A percentile compares a stretch with the other conserved stretches of the same genome.
Evolutionary conservation across 2,113 vertebrate species (phyloP).

Genomic region (Panthera tigris): DNA sequence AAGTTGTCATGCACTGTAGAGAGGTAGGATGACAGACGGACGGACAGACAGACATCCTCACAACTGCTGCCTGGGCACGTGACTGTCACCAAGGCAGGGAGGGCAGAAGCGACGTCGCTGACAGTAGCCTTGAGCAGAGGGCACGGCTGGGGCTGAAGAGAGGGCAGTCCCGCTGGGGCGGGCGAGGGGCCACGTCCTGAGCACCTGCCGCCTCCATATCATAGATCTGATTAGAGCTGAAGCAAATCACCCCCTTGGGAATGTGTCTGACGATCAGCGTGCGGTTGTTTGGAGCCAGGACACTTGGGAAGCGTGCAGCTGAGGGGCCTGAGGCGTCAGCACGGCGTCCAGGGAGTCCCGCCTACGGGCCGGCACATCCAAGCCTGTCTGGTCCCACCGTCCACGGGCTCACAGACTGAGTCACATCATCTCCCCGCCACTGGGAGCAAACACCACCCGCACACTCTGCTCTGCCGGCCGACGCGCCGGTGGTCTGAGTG

Average conservation of each 20-base stretch:
- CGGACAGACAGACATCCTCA: background rate
- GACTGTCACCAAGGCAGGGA: background rate
- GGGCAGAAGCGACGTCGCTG: background rate
- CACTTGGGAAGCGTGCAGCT: background rate
- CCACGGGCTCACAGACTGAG: background rate
- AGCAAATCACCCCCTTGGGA: background rate
- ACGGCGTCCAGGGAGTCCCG: too few species aligned
- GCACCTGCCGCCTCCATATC: fast-evolving
- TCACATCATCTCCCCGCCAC: background rate
- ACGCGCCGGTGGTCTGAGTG: fast-evolving
- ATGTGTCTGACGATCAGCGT: fast-evolving
- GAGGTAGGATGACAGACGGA: background rate
- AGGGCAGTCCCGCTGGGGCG: background rate
- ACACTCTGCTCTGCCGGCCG: fast-evolving
- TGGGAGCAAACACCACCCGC: fast-evolving
- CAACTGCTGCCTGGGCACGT: too few species aligned
- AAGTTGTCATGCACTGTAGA: background rate
- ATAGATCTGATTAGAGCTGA: background rate
- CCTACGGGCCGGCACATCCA: background rate
- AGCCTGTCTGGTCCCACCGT: background rate
- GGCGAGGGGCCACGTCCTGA: background rate
- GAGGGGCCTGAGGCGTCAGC: background rate
- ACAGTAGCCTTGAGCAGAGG: background rate
- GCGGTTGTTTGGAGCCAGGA: background rate
- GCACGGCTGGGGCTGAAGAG: background rate